Base-by-base conservation (phyloP, 1,140 invertebrate species). In the Spodoptera litura region DNA sequence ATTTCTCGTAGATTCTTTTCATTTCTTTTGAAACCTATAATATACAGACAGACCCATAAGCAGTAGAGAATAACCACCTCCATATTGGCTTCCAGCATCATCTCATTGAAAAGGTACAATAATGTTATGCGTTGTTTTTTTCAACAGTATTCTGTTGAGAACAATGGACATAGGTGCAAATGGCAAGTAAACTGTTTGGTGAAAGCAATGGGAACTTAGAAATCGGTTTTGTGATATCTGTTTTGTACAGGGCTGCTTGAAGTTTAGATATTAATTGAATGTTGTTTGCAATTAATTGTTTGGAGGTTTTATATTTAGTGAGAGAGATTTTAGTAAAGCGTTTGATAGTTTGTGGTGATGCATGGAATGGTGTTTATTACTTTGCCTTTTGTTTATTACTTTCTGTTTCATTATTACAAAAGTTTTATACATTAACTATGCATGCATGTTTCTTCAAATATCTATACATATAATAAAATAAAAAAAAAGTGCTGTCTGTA, bases 131-230 rank as follows among this genome's bases (percentile, higher is more conserved):
- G 11, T 13, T 61, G 13, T 11, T 61, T 74, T 64, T 66, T 64
- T 31, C 6, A 75, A 25, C 13, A 35, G 59, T 66, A 53, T 38
- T 61, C 15, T n/a, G 12, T 31, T 81, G 77, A 85, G 84, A 91
- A 91, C 88, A 89, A 90, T 88, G 82, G 83, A 58, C 55, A 58
- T 81, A 84, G 81, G 88, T 89, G 87, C 79, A 81, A 88, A 88
- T 85, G 84, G 82, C 83, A 83, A 78, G 68, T 82, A 80, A 83
- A 84, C 77, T 66, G 84, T 87, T 78, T 78, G 82, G 90, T 81
- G 91, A 93, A 93, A 93, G 91, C 86, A 88, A 88, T 88, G 87
- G 72, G 87, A 91, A 90, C 86, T 86, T 86, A 88, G 89, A 88
- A 91, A 91, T 88, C 85, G 87, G 80, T 84, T 85, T 20, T 85